Base-by-base conservation (phyloP, 2,888 invertebrate genomes). In the Diploptera punctata region DNA sequence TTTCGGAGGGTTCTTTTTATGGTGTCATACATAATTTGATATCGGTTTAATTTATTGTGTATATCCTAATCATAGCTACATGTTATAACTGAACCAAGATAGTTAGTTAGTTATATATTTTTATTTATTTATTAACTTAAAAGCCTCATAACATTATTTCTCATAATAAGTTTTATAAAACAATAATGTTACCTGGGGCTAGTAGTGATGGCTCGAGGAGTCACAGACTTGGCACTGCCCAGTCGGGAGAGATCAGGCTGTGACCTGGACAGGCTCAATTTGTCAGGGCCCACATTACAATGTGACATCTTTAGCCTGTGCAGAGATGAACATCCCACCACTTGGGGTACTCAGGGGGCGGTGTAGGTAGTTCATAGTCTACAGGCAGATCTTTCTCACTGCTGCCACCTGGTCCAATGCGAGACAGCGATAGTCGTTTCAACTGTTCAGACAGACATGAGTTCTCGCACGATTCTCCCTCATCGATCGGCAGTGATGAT, bases 231-330 rank as follows among this genome's bases (percentile, higher is more conserved):
- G 80, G n/a, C 81, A 78, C 74, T 81, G 5, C 80, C 83, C 49
- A 87, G 79, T 82, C 90, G 89, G 0, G 91, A 91, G 76, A 95
- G 84, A 84, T 95, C 94, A 0, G 95, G 95, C 80, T 95, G 94
- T 0, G 94, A 94, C 78, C 93, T 88, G 4, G 93, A 93, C 73
- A 92, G 80, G 73, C 86, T 90, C 3, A 90, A 81, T 78, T 89
- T 90, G 77, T 90, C 90, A 19, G 80, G 79, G 13, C 82, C 79
- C 24, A 33, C 47, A 43, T n/a, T 60, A 33, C 81, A 81, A 61
- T 81, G 77, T 73, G 81, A 78, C 77, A 82, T 77, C 44, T 38
- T 68, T 18, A 31, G 19, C 13, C 38, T 38, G 7, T 68, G 68
- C 0, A 65, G 52, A 4, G 81, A 80, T 72, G 81, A 81, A 26